A percentile compares a stretch with the other conserved stretches of the same genome.
Conservation (phyloP, 2,888 invertebrate species). For the Macrosoma leucophasiata region DNA sequence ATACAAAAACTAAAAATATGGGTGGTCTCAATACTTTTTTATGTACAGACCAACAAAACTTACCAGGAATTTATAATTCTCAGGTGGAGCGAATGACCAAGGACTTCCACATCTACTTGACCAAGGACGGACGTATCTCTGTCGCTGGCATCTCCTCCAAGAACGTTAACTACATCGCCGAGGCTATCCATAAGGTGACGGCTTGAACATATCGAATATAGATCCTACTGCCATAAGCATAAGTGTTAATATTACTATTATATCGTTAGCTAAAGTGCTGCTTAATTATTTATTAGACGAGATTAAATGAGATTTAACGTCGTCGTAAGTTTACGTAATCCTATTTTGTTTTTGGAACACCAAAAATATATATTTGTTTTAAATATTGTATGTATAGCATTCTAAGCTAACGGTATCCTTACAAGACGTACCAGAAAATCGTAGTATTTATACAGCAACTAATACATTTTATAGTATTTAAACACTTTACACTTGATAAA, state of each 20-base stretch:
- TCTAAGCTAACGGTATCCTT: too few relatives aligned
- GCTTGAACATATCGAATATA: slow-evolving; percentile 68
- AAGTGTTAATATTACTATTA: slow-evolving; percentile 11
- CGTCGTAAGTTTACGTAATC: too few relatives aligned
- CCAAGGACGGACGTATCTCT: slow-evolving; percentile 98
- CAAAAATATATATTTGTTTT: too few relatives aligned
- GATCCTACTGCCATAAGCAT: slow-evolving; percentile 22
- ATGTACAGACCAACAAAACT: too few relatives aligned
- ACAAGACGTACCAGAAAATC: slow-evolving; percentile 32
- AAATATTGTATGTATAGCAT: too few relatives aligned
- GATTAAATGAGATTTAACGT: too few relatives aligned
- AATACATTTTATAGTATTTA: slow-evolving; percentile 14
- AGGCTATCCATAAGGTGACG: slow-evolving; percentile 94
- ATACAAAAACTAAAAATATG: too few relatives aligned
- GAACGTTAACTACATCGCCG: slow-evolving; percentile 95
- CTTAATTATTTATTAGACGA: too few relatives aligned
- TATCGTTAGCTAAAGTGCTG: too few relatives aligned
- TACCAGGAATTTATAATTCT: too few relatives aligned
- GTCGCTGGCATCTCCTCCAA: slow-evolving; percentile 97
- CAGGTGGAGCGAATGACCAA: slow-evolving; percentile 91
- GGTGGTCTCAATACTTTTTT: too few relatives aligned
- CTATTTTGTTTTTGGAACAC: too few relatives aligned
- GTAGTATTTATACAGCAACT: slow-evolving; percentile 44
- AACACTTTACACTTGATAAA: slow-evolving; percentile 10
- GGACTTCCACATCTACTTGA: slow-evolving; percentile 94